phyloP scores from a whole-genome alignment of 2,113 vertebrate species.

The Stomatorhinus ivindoensis region DNA sequence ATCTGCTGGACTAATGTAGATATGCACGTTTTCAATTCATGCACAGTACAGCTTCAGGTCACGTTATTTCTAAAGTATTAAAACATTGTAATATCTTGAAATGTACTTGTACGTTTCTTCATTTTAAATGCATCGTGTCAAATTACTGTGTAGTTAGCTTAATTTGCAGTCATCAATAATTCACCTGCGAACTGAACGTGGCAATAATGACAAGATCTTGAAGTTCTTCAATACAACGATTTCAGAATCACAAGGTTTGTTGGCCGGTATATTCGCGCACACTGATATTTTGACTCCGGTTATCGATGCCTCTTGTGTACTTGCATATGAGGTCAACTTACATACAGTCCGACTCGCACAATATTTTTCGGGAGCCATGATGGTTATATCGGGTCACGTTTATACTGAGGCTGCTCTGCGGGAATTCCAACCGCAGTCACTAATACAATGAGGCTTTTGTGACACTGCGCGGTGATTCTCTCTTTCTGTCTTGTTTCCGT shows the following conservation, averaged over 20 bases:
- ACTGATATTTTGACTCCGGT: neutral
- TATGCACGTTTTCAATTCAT: neutral
- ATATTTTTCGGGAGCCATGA: neutral
- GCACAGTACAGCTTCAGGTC: neutral
- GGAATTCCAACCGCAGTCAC: neutral
- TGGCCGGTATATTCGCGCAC: neutral
- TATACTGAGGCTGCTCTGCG: neutral
- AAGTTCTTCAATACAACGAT: neutral
- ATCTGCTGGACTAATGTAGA: conserved; percentile 34
- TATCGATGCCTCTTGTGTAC: neutral
- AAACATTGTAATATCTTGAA: neutral
- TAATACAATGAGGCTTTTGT: neutral
- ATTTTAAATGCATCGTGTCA: neutral
- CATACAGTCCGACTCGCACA: neutral
- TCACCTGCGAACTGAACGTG: neutral
- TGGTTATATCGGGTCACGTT: neutral
- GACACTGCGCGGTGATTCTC: neutral
- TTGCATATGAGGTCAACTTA: neutral
- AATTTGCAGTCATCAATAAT: neutral
- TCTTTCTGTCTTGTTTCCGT: neutral
- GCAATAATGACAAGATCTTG: neutral
- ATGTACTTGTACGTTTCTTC: neutral
- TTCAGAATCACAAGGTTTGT: neutral
- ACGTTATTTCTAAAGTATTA: neutral
- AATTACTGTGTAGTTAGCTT: neutral